Percentiles rank a stretch among this genome's conserved stretches.
phyloP scores from a whole-genome alignment of 2,888 invertebrate genomes.

The Yponomeuta cagnagella region DNA sequence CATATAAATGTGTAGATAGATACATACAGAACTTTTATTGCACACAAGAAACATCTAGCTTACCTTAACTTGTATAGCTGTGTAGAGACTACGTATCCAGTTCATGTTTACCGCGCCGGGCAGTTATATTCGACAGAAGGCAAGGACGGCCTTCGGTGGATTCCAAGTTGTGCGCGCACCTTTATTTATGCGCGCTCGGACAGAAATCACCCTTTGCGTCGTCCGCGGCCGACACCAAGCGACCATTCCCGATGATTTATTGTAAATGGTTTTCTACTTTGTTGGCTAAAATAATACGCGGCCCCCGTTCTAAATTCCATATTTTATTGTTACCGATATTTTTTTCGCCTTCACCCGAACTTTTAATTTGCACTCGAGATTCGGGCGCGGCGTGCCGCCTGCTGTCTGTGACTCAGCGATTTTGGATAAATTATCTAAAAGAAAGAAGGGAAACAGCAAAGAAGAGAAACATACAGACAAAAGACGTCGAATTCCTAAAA shows the following conservation, averaged over 20 bases:
- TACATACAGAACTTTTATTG: too few species aligned
- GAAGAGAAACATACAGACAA: not conserved
- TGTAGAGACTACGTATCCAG: too few species aligned
- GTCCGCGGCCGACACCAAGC: constrained; percentile 66
- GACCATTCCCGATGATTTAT: constrained; percentile 76
- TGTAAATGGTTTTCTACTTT: constrained; percentile 76
- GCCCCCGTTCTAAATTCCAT: constrained; percentile 65
- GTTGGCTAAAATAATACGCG: constrained; percentile 74
- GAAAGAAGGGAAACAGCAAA: constrained; percentile 27
- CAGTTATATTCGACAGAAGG: not conserved
- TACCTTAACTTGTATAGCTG: too few species aligned
- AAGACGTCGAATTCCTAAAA: not conserved
- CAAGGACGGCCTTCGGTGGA: not conserved
- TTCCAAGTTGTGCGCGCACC: constrained; percentile 29
- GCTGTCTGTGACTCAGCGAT: constrained; percentile 38
- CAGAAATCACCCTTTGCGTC: constrained; percentile 75
- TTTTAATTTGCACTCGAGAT: constrained; percentile 52
- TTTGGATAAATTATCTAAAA: not conserved
- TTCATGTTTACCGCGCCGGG: too few species aligned
- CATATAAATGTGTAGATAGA: too few species aligned
- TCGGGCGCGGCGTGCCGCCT: too few species aligned
- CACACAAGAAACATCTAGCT: too few species aligned
- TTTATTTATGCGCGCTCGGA: constrained; percentile 73
- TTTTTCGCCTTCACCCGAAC: constrained; percentile 44
- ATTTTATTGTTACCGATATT: constrained; percentile 62